Conservation (phyloP, 2,888 invertebrate species). For the Chrysolina haemoptera region DNA sequence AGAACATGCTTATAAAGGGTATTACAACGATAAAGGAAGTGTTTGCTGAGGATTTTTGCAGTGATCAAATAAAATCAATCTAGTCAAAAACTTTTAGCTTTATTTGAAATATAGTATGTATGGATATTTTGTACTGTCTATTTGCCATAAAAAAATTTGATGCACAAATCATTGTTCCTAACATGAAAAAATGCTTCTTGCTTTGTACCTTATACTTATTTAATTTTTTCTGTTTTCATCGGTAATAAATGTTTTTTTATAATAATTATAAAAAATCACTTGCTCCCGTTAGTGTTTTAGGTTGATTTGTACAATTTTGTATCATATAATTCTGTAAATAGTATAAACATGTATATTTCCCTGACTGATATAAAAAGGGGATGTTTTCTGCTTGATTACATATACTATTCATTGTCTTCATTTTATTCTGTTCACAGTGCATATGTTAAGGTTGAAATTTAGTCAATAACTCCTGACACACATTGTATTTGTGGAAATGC, state of each 20-base stretch:
- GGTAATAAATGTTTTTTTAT: conserved; percentile 2
- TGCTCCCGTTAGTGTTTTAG: conserved; percentile 25
- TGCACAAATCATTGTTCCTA: conserved; percentile 39
- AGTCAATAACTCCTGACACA: neutral
- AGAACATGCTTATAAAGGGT: conserved; percentile 38
- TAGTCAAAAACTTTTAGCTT: conserved; percentile 60
- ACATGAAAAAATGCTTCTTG: conserved; percentile 26
- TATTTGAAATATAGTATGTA: conserved; percentile 53
- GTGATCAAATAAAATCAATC: conserved; percentile 62
- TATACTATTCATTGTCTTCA: neutral
- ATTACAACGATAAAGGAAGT: conserved; percentile 29
- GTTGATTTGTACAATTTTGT: conserved; percentile 59
- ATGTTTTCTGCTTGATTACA: conserved; percentile 26
- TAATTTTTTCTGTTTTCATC: neutral
- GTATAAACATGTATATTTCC: conserved; percentile 57
- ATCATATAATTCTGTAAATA: conserved; percentile 61
- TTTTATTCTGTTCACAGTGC: neutral
- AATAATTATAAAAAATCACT: conserved; percentile 4
- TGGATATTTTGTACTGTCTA: conserved; percentile 48
- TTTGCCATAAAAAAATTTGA: conserved; percentile 45
- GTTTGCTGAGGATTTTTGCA: conserved; percentile 64
- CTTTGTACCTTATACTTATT: conserved; percentile 12
- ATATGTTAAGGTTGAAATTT: neutral
- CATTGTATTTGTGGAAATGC: neutral
- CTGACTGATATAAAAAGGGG: conserved; percentile 57